Conservation (phyloP, 1,140 invertebrate species). For the Aricia agestis region DNA sequence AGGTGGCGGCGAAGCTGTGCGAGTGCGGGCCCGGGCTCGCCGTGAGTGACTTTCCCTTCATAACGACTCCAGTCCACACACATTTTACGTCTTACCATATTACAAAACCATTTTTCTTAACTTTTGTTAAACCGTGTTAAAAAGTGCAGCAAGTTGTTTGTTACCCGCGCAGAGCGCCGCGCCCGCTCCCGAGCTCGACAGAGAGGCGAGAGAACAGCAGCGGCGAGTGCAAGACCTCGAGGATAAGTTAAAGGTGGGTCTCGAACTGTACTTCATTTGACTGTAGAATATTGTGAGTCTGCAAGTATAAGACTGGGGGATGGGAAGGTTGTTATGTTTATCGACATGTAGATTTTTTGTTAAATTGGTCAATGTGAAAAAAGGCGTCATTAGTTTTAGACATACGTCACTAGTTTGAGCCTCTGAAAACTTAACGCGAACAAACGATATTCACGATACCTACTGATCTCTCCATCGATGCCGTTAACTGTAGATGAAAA, state of each 20-base stretch:
- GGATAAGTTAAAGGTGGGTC: constrained; percentile 41
- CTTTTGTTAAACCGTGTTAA: background rate
- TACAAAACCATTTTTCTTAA: background rate
- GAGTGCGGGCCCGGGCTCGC: background rate
- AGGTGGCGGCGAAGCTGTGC: background rate
- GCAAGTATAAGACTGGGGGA: too few relatives aligned
- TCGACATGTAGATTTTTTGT: too few relatives aligned
- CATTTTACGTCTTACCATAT: background rate
- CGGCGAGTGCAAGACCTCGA: constrained; percentile 46
- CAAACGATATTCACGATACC: too few relatives aligned
- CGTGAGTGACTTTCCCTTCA: background rate
- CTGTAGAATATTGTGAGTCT: too few relatives aligned
- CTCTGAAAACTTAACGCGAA: too few relatives aligned
- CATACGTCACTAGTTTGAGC: too few relatives aligned
- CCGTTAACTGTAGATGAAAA: too few relatives aligned
- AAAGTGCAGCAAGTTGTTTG: constrained; percentile 4
- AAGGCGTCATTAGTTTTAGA: too few relatives aligned
- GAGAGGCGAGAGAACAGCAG: constrained; percentile 35
- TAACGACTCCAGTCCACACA: constrained; percentile 44
- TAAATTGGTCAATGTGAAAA: too few relatives aligned
- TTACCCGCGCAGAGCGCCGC: constrained; percentile 33
- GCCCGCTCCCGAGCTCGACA: constrained; percentile 34
- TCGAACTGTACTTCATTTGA: background rate
- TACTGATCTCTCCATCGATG: too few relatives aligned
- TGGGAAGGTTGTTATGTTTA: too few relatives aligned